Evolutionary conservation across 2,888 invertebrate species (phyloP).

Genomic region (Morpho deidamia): DNA sequence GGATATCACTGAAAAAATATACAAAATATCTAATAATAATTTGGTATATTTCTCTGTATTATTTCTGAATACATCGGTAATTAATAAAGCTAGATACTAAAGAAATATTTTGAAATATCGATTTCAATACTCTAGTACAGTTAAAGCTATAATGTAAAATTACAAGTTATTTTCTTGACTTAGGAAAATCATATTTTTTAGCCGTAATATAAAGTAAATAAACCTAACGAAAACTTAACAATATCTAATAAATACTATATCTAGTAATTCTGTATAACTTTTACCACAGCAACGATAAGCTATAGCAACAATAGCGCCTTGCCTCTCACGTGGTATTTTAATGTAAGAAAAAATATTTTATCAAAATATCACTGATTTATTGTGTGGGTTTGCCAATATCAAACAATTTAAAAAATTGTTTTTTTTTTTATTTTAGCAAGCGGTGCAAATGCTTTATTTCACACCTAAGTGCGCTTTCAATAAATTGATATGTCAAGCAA

Average conservation of each 20-base stretch:
- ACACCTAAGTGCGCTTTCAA: constrained; percentile 53
- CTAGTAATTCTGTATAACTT: constrained; percentile 23
- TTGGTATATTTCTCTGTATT: constrained; percentile 14
- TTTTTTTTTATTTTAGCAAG: constrained; percentile 47
- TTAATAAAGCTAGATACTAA: constrained; percentile 8
- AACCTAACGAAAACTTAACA: constrained; percentile 35
- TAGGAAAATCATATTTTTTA: neutral
- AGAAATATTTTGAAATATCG: constrained; percentile 11
- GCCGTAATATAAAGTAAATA: constrained; percentile 20
- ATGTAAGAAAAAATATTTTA: constrained; percentile 34
- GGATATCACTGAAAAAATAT: constrained; percentile 41
- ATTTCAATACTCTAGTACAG: constrained; percentile 25
- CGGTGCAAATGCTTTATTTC: constrained; percentile 62
- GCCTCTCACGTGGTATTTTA: constrained; percentile 23
- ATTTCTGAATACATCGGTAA: constrained; percentile 13
- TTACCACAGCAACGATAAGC: constrained; percentile 64
- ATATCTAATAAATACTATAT: constrained; percentile 32
- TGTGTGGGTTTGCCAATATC: constrained; percentile 77
- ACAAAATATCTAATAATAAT: constrained; percentile 33
- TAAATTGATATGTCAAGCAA: constrained; percentile 58
- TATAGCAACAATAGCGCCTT: constrained; percentile 58
- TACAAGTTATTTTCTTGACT: neutral
- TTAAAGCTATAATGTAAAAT: constrained; percentile 14
- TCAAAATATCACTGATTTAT: constrained; percentile 54
- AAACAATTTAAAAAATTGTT: constrained; percentile 50